Percentiles rank a stretch among this genome's conserved stretches.
Conservation (phyloP, 2,888 invertebrate genomes). For the Heteromyza rotundicornis region DNA sequence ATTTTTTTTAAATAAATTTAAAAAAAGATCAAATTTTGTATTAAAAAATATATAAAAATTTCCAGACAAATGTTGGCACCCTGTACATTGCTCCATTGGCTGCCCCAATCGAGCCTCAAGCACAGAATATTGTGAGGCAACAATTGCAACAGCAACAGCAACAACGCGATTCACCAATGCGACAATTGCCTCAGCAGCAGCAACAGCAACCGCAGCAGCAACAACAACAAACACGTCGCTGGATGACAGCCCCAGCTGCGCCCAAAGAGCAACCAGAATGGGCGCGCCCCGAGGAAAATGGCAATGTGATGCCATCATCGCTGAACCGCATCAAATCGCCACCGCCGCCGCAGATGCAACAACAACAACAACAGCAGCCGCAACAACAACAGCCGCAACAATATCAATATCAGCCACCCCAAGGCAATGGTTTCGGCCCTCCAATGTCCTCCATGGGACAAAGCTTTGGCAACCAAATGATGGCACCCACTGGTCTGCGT, state of each 20-base stretch:
- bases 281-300: slow-evolving; percentile 57
- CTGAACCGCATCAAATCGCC: slow-evolving; percentile 49
- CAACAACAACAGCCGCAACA: slow-evolving; percentile 9
- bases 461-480: slow-evolving; percentile 47
- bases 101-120: slow-evolving; percentile 51
- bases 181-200: slow-evolving; percentile 57
- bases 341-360: slow-evolving; percentile 53
- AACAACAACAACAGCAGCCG: slow-evolving; percentile 53
- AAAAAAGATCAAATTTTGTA: no score
- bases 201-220: slow-evolving; percentile 41
- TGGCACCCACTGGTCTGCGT: slow-evolving; percentile 42
- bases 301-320: slow-evolving; percentile 53
- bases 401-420: slow-evolving; percentile 27
- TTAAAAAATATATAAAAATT: no score
- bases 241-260: slow-evolving; percentile 51
- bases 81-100: slow-evolving; percentile 68
- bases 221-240: slow-evolving; percentile 51
- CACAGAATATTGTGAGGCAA: slow-evolving; percentile 55
- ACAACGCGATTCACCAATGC: slow-evolving; percentile 63
- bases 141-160: slow-evolving; percentile 49
- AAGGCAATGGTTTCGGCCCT: slow-evolving; percentile 42
- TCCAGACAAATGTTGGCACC: slow-evolving; percentile 64
- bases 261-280: slow-evolving; percentile 56
- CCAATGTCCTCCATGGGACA: slow-evolving; percentile 25
- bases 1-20: no score